phyloP scores from a whole-genome alignment of 2,113 vertebrate genomes.

The Fulmarus glacialis region DNA sequence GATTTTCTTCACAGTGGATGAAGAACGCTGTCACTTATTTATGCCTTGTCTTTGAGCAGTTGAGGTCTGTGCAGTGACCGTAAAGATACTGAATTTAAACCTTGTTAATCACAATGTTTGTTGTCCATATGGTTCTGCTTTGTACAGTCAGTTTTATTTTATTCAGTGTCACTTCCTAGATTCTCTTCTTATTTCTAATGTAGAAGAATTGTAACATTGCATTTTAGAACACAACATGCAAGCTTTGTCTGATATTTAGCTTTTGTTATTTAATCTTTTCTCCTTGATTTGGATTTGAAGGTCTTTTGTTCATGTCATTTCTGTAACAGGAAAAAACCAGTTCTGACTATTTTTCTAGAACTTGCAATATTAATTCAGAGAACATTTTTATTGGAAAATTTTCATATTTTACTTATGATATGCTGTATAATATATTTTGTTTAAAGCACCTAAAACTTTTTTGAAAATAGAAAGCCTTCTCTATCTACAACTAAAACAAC shows the following conservation, averaged over 20 bases:
- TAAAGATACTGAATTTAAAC: background rate
- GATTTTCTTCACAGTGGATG: background rate
- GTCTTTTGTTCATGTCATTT: background rate
- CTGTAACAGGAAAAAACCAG: background rate
- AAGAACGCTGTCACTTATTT: background rate
- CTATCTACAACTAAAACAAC: background rate
- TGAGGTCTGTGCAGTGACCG: slow-evolving; percentile 1
- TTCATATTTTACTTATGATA: background rate
- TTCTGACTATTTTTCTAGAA: background rate
- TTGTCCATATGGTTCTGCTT: slow-evolving; percentile 9
- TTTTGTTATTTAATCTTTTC: background rate
- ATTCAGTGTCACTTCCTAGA: background rate
- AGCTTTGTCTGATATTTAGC: background rate
- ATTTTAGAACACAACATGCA: background rate
- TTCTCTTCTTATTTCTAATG: background rate
- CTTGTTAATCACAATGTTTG: slow-evolving; percentile 2
- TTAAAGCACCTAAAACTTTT: background rate
- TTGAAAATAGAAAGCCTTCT: background rate
- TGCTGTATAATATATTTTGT: background rate
- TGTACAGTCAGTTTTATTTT: slow-evolving; percentile 17
- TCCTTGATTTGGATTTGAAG: background rate
- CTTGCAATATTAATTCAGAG: background rate
- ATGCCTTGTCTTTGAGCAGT: background rate
- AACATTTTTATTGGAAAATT: background rate
- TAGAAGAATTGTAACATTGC: background rate